Evolutionary conservation across 2,113 vertebrate genomes (phyloP).

Genomic region (Garra rufa): DNA sequence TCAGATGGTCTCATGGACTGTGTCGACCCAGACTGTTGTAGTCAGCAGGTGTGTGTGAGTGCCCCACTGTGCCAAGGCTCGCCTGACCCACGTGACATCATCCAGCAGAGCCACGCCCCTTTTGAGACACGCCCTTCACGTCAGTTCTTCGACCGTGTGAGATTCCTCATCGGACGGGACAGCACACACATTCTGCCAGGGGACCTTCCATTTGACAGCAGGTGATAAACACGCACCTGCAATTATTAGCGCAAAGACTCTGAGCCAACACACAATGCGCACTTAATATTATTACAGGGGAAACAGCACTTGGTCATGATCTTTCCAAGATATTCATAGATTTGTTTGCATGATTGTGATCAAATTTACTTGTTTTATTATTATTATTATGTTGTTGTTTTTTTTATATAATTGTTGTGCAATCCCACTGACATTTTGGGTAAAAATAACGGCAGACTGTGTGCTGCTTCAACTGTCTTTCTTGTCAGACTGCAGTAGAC

Average conservation of each 20-base stretch:
- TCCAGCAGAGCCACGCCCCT: conserved; percentile 85
- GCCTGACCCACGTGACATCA: conserved; percentile 91
- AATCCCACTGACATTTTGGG: neutral
- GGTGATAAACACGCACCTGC: conserved; percentile 72
- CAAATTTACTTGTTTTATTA: neutral
- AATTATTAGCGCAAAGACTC: neutral
- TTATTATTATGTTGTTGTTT: neutral
- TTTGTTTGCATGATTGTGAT: neutral
- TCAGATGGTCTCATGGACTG: conserved; percentile 94
- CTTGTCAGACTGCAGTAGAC: neutral
- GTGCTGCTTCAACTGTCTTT: neutral
- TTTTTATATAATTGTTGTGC: neutral
- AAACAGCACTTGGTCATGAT: neutral
- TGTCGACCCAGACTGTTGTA: conserved; percentile 95
- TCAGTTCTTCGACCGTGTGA: conserved; percentile 90
- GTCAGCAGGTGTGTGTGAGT: conserved; percentile 88
- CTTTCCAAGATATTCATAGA: neutral
- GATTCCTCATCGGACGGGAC: conserved; percentile 92
- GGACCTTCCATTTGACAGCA: conserved; percentile 92
- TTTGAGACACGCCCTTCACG: conserved; percentile 82
- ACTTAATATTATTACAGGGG: neutral
- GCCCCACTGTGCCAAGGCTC: conserved; percentile 96
- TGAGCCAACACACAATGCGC: neutral
- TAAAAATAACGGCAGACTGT: neutral
- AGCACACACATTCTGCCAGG: conserved; percentile 93